A percentile compares a stretch with the other conserved stretches of the same genome.
phyloP scores from a whole-genome alignment of 2,888 invertebrate genomes.

The Chymomyza caudatula region DNA sequence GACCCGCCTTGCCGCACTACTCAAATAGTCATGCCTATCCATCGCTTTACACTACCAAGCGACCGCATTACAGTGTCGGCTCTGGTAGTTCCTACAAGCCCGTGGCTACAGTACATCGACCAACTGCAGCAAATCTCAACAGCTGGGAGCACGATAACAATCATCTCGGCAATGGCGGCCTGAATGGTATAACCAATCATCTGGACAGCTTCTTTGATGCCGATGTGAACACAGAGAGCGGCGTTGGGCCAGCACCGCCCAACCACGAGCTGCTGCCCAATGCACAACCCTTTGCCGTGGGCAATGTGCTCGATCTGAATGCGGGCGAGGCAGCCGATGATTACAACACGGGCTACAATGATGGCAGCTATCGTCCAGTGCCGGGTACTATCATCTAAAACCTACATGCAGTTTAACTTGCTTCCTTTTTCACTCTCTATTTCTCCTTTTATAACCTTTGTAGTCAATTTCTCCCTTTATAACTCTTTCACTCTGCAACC shows the following conservation, averaged over 20 bases:
- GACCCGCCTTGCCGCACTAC: conserved; percentile 25
- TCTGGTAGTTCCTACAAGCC: conserved; percentile 11
- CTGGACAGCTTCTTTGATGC: conserved; percentile 76
- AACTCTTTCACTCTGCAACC: background rate
- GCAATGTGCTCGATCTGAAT: conserved; percentile 74
- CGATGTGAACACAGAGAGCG: conserved; percentile 47
- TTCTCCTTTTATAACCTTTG: background rate
- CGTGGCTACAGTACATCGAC: conserved; percentile 38
- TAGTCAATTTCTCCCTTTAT: conserved; percentile 1
- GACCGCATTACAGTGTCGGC: conserved; percentile 49
- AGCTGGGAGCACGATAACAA: conserved; percentile 77
- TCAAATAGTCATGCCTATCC: conserved; percentile 45
- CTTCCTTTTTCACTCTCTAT: conserved; percentile 5
- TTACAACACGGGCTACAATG: conserved; percentile 64
- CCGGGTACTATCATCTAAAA: conserved; percentile 73
- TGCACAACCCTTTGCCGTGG: conserved; percentile 73
- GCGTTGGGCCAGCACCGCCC: conserved; percentile 20
- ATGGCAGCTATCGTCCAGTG: conserved; percentile 75
- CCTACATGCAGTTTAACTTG: conserved; percentile 31
- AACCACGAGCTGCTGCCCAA: conserved; percentile 54
- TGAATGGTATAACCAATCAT: conserved; percentile 76
- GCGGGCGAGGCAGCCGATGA: conserved; percentile 71
- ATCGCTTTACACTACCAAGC: conserved; percentile 67
- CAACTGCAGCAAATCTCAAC: conserved; percentile 32
- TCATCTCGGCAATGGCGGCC: conserved; percentile 49